Conservation (phyloP, 2,113 vertebrate species). For the Riparia riparia region DNA sequence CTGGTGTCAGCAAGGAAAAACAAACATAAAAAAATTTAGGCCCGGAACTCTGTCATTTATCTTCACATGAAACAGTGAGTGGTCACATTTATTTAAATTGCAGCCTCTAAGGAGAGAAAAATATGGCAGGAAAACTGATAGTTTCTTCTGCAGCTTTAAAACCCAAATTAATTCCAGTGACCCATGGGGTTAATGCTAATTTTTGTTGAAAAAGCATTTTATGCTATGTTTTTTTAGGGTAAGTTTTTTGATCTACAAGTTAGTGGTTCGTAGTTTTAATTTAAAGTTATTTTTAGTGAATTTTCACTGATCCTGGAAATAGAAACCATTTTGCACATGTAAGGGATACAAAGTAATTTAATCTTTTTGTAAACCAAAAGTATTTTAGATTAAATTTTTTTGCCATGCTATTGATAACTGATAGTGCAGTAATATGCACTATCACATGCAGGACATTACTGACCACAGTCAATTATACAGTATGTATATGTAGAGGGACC, state of each 20-base stretch:
- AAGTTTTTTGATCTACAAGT: background rate
- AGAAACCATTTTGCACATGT: background rate
- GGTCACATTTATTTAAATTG: background rate
- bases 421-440: background rate
- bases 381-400: background rate
- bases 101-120: background rate
- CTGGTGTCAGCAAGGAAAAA: background rate
- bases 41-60: background rate
- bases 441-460: background rate
- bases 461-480: background rate
- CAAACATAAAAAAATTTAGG: background rate
- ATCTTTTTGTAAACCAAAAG: background rate
- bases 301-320: background rate
- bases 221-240: background rate
- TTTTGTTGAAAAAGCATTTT: background rate
- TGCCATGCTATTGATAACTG: background rate
- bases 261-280: background rate
- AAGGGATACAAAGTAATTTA: background rate
- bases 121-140: background rate
- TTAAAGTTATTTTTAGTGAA: background rate
- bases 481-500: background rate
- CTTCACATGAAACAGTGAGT: background rate
- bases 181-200: background rate
- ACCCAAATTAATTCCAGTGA: background rate
- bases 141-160: constrained; percentile 14